Percentiles rank a stretch among this genome's conserved stretches.
Conservation (phyloP, 2,113 vertebrate genomes). For the Zosterops lateralis region DNA sequence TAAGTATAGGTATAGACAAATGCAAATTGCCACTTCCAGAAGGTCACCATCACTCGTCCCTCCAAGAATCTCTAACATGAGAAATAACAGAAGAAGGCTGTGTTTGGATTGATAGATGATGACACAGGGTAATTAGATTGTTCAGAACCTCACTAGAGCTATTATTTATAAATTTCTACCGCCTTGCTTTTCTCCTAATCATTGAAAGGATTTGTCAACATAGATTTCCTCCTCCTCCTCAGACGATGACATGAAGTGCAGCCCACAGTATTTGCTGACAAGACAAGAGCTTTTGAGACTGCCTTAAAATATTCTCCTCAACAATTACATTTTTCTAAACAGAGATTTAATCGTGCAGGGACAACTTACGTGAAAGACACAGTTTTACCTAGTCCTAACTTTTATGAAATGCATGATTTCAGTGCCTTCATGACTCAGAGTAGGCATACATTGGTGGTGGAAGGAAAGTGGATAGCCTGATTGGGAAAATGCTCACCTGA, state of each 20-base stretch:
- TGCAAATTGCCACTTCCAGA: background rate
- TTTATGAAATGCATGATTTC: background rate
- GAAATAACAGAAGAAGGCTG: background rate
- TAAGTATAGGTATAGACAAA: background rate
- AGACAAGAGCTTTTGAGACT: slow-evolving; percentile 20
- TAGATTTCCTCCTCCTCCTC: slow-evolving; percentile 29
- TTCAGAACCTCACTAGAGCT: slow-evolving; percentile 19
- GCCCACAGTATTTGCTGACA: slow-evolving; percentile 20
- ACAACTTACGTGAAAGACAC: background rate
- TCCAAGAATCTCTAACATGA: background rate
- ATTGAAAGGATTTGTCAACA: slow-evolving; percentile 57
- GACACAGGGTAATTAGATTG: slow-evolving; percentile 53
- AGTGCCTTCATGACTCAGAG: background rate
- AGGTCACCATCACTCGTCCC: slow-evolving; percentile 11
- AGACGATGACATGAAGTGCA: slow-evolving; percentile 1
- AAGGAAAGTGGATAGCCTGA: background rate
- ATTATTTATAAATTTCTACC: slow-evolving; percentile 48
- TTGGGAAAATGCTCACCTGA: background rate
- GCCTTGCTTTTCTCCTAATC: slow-evolving; percentile 39
- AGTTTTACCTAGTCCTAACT: background rate
- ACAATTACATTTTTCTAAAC: background rate
- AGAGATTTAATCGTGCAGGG: background rate
- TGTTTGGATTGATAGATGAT: slow-evolving; percentile 46
- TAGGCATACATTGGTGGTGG: background rate
- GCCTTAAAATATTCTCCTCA: background rate